Conservation (phyloP, 2,113 vertebrate species). For the Seriola dumerili region DNA sequence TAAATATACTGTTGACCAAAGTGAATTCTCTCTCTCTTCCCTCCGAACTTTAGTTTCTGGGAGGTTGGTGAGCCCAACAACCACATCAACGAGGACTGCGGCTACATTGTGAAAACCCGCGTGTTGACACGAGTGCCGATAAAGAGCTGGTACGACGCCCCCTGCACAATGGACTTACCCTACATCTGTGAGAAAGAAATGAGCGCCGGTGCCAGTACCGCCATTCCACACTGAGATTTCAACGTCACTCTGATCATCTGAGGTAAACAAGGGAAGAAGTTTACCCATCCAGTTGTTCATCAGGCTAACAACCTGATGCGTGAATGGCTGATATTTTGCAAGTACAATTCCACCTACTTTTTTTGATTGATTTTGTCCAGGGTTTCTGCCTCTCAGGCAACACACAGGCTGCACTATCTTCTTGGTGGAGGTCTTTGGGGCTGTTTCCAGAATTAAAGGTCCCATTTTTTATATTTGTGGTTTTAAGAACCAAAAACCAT, state of each 20-base stretch:
- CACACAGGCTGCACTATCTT: too few relatives aligned
- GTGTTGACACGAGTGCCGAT: constrained; percentile 62
- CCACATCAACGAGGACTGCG: constrained; percentile 83
- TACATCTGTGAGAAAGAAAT: constrained; percentile 81
- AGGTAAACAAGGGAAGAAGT: too few relatives aligned
- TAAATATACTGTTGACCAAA: too few relatives aligned
- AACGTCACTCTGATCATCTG: background rate
- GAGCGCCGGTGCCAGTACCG: background rate
- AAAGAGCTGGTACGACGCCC: constrained; percentile 83
- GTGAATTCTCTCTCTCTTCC: background rate
- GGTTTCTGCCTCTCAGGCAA: too few relatives aligned
- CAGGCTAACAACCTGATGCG: background rate
- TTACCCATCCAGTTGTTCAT: background rate
- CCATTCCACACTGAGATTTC: constrained; percentile 13
- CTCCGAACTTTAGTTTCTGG: constrained; percentile 76
- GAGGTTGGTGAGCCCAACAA: constrained; percentile 83
- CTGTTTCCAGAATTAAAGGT: too few relatives aligned
- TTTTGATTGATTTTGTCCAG: too few relatives aligned
- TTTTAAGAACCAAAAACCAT: too few relatives aligned
- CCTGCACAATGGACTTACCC: constrained; percentile 63
- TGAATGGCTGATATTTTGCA: too few relatives aligned
- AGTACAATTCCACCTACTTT: too few relatives aligned
- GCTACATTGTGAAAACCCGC: constrained; percentile 77
- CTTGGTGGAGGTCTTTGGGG: too few relatives aligned
- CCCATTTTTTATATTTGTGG: too few relatives aligned